Evolutionary conservation across 1,140 invertebrate genomes (phyloP).

Genomic region (Aphis gossypii): DNA sequence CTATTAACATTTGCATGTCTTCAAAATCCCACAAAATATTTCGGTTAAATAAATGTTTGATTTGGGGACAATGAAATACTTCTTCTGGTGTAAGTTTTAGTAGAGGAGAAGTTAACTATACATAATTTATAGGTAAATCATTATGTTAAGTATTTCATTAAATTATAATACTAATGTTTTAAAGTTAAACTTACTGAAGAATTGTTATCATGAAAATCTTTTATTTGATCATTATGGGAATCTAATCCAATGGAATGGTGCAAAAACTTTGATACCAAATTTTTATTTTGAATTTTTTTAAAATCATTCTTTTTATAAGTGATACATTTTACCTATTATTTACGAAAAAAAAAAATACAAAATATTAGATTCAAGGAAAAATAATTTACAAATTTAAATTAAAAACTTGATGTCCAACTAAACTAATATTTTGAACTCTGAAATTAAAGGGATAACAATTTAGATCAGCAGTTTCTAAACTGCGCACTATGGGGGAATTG

Average conservation of each 20-base stretch:
- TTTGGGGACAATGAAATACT: constrained; percentile 73
- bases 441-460: background rate
- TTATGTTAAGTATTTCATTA: background rate
- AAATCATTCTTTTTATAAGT: constrained; percentile 73
- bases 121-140: background rate
- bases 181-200: background rate
- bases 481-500: no score
- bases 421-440: background rate
- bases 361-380: background rate
- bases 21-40: constrained; percentile 95
- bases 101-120: constrained; percentile 67
- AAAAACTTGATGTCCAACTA: background rate
- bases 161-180: background rate
- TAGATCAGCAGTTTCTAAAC: no score
- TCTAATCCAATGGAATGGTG: constrained; percentile 74
- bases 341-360: background rate
- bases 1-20: constrained; percentile 91
- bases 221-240: constrained; percentile 59
- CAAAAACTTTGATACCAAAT: constrained; percentile 81
- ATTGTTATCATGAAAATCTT: background rate
- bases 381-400: background rate
- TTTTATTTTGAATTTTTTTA: constrained; percentile 75
- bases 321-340: constrained; percentile 65
- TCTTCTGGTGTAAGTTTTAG: constrained; percentile 78
- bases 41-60: constrained; percentile 69